Percentiles rank a stretch among this genome's conserved stretches.
phyloP scores from a whole-genome alignment of 2,797 vertebrate genomes.

The Taenioides sp. region DNA sequence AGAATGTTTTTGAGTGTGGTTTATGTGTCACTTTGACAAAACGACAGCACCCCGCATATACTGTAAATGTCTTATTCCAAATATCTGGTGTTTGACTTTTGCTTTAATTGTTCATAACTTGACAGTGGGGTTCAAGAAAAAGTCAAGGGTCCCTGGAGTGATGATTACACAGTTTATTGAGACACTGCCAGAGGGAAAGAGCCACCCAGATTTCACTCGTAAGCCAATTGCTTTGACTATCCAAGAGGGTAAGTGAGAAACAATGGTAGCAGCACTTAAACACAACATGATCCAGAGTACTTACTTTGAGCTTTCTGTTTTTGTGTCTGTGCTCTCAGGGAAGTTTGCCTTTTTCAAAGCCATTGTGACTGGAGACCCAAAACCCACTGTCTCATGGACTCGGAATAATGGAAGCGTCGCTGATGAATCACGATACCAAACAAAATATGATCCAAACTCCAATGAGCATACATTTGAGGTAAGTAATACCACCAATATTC shows the following conservation, averaged over 20 bases:
- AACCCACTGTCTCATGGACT: conserved; percentile 77
- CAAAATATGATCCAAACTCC: conserved; percentile 62
- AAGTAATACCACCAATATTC: conserved; percentile 43
- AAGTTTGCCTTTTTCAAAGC: conserved; percentile 86
- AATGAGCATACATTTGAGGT: conserved; percentile 83
- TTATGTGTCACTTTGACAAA: conserved; percentile 19
- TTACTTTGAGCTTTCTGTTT: not conserved
- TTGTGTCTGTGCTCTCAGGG: conserved; percentile 62
- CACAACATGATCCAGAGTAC: not conserved
- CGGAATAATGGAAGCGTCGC: conserved; percentile 75
- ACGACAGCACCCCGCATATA: conserved; percentile 11
- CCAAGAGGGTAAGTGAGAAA: conserved; percentile 76
- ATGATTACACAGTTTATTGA: conserved; percentile 81
- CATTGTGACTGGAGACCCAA: conserved; percentile 81
- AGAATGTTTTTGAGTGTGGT: conserved; percentile 50
- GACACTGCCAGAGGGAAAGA: conserved; percentile 80
- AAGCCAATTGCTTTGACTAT: conserved; percentile 85
- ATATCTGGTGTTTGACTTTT: conserved; percentile 25
- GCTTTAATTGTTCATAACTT: conserved; percentile 25
- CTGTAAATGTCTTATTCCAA: conserved; percentile 6
- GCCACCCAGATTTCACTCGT: conserved; percentile 82
- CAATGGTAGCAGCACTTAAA: not conserved
- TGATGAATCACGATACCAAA: conserved; percentile 78
- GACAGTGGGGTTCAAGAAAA: conserved; percentile 76
- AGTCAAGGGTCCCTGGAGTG: conserved; percentile 80